These are phyloP conservation scores for Papilio elwesi DNA, from an alignment of 2,888 invertebrate species.

Conservation along the genomic window DNA sequence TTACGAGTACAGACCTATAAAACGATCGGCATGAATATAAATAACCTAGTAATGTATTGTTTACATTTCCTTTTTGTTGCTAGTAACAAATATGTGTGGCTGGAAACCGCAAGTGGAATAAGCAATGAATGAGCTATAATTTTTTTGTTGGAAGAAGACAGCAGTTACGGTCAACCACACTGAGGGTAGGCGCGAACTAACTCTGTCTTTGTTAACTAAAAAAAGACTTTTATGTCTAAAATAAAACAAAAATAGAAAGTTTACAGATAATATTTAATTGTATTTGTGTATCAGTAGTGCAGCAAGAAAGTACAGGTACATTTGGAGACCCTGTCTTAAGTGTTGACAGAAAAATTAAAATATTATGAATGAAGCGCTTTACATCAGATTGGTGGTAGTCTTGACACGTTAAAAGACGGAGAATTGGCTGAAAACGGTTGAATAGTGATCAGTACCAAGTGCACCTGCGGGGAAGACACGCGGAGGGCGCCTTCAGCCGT, in stretches of 20 bases:
- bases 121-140: slow-evolving; percentile 55
- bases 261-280: not conserved
- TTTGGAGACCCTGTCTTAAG: no score
- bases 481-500: no score
- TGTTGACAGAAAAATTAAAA: no score
- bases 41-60: not conserved
- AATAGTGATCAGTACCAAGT: no score
- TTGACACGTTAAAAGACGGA: no score
- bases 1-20: not conserved
- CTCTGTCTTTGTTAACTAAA: slow-evolving; percentile 34
- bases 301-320: no score
- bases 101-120: slow-evolving; percentile 54
- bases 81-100: slow-evolving; percentile 46
- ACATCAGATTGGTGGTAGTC: no score
- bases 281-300: not conserved
- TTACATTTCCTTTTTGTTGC: slow-evolving; percentile 16
- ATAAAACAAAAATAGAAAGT: not conserved
- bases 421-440: no score
- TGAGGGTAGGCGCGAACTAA: slow-evolving; percentile 70
- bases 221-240: not conserved
- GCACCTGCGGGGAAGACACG: no score
- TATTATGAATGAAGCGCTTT: no score
- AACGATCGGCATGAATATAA: slow-evolving; percentile 3
- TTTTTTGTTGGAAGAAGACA: slow-evolving; percentile 52
- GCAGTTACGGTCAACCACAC: slow-evolving; percentile 70